Base-by-base conservation (phyloP, 1,140 invertebrate species). In the Drosophila arizonae region DNA sequence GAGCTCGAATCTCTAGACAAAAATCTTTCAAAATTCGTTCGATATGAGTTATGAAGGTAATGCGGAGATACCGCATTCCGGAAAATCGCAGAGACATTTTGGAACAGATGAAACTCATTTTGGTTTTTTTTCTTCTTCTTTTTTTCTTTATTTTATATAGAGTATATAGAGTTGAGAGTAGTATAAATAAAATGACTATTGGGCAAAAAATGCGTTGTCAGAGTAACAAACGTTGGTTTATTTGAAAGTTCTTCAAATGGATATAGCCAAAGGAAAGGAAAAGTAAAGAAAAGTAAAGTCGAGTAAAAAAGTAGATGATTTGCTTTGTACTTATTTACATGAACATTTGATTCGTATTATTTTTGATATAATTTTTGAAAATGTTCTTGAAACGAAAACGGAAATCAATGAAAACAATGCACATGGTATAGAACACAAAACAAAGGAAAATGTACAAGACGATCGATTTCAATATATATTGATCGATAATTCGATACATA, bases 391-490 rank as follows among this genome's bases (percentile, higher is more conserved):
- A 71, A 60, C n/a, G 13, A 52, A 63, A 52, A 64, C 36, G 46
- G 41, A 63, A 81, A 63, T 17, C 11, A 68, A 64, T 41, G 45
- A 64, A 72, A 50, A 79, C 76, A 79, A 82, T 84, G 72, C 76
- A 84, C 72, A 82, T 82, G 80, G 57, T 76, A 66, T 15, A 48
- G 43, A 80, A 82, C 66, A 69, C 57, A 82, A 84, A 76, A 72
- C 33, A 68, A 70, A 82, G 67, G 36, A 41, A 55, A 75, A 58
- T 56, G 26, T 68, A 64, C 72, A 52, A 60, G 48, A 82, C 80
- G 68, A 76, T 86, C 45, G 57, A 68, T 72, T 65, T 51, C 17
- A 56, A 77, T 69, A 39, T 39, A 67, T 66, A 58, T 66, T 80
- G 41, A 24, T 66, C 33, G 13, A 17, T 55, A 67, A 52, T 55